A percentile compares a stretch with the other conserved stretches of the same genome.
phyloP scores from a whole-genome alignment of 1,140 invertebrate species.

The Marisa cornuarietis region DNA sequence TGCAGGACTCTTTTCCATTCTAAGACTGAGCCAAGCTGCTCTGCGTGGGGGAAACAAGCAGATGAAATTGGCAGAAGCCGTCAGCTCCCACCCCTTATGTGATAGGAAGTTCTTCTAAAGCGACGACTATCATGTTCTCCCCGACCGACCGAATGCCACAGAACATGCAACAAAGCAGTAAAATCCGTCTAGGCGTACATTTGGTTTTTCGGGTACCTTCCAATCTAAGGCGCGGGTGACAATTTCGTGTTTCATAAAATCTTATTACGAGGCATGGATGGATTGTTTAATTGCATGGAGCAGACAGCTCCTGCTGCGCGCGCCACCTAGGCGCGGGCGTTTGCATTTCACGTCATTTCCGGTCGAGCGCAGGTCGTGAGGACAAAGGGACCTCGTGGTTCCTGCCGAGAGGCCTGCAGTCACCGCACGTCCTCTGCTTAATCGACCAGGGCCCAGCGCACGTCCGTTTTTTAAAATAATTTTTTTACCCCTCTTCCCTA shows the following conservation, averaged over 20 bases:
- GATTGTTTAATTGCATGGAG: conserved; percentile 5
- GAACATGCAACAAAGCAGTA: conserved; percentile 3
- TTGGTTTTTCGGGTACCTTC: neutral
- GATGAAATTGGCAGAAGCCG: neutral
- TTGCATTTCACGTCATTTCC: conserved; percentile 14
- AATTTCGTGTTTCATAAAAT: conserved; percentile 21
- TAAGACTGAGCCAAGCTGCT: too few relatives aligned
- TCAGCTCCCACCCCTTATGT: neutral
- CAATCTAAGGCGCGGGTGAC: neutral
- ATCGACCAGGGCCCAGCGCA: neutral
- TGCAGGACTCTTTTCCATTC: too few relatives aligned
- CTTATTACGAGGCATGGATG: neutral
- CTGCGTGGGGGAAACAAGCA: neutral
- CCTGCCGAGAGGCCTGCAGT: neutral
- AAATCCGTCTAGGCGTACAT: neutral
- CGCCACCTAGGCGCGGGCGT: conserved; percentile 6
- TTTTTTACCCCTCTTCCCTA: neutral
- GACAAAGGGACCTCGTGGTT: neutral
- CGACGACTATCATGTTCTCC: neutral
- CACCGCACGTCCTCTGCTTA: neutral
- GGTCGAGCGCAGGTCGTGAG: conserved; percentile 6
- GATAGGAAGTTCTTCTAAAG: neutral
- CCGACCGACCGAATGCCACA: neutral
- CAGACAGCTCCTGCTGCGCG: neutral
- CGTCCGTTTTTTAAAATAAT: neutral